phyloP scores from a whole-genome alignment of 2,113 vertebrate species.

The Podarcis cretensis region DNA sequence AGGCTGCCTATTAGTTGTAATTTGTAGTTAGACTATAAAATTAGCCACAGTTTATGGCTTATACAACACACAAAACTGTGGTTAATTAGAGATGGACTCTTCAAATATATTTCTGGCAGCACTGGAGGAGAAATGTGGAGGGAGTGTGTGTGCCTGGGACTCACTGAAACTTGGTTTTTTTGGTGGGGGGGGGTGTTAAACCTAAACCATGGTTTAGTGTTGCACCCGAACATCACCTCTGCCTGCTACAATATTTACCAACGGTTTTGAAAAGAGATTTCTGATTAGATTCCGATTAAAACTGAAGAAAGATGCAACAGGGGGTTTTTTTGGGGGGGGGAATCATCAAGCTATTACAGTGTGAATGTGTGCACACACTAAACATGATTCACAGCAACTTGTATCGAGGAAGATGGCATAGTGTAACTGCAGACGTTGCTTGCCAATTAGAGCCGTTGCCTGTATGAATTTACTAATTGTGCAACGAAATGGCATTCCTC shows the following conservation, averaged over 20 bases:
- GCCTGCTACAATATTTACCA: slow-evolving; percentile 42
- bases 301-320: slow-evolving; percentile 35
- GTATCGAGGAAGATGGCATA: neutral
- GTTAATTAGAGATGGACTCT: neutral
- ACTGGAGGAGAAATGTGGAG: neutral
- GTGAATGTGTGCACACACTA: slow-evolving; percentile 18
- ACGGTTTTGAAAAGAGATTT: slow-evolving; percentile 55
- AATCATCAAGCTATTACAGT: slow-evolving; percentile 14
- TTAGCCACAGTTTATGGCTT: neutral
- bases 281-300: slow-evolving; percentile 64
- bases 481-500: neutral
- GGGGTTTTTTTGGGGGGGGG: too few species aligned
- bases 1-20: too few species aligned
- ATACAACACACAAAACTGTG: neutral
- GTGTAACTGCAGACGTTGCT: slow-evolving; percentile 8
- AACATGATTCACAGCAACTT: slow-evolving; percentile 29
- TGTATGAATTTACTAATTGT: slow-evolving; percentile 50
- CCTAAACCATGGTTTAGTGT: neutral
- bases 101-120: neutral
- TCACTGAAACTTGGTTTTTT: neutral
- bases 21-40: too few species aligned
- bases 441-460: slow-evolving; percentile 42
- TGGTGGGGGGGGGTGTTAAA: neutral
- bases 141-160: neutral
- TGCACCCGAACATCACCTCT: slow-evolving; percentile 22